Conservation (phyloP, 2,113 vertebrate genomes). For the Drymodes brunneopygia region DNA sequence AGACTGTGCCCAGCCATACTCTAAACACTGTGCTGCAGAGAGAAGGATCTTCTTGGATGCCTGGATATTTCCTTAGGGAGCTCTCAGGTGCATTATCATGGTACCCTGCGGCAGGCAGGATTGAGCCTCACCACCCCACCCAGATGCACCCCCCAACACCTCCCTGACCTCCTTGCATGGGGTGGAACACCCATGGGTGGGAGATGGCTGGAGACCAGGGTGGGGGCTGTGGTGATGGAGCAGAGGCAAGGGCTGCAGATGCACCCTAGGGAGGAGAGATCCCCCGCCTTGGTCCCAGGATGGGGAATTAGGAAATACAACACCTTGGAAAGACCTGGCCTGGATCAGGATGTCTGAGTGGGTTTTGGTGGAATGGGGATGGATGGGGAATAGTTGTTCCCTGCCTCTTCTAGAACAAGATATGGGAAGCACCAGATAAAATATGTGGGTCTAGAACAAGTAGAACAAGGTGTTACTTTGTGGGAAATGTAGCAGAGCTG, state of each 20-base stretch:
- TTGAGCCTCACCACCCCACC: not conserved
- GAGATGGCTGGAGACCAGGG: not conserved
- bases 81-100: not conserved
- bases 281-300: not conserved
- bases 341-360: not conserved
- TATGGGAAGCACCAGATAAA: not conserved
- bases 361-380: not conserved
- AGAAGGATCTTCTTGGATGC: not conserved
- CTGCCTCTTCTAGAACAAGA: not conserved
- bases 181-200: not conserved
- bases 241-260: not conserved
- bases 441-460: not conserved
- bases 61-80: not conserved
- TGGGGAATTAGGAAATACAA: not conserved
- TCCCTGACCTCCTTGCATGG: not conserved
- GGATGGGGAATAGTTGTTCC: not conserved
- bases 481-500: not conserved
- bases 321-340: not conserved
- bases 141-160: not conserved
- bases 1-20: not conserved
- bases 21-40: accelerated
- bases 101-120: not conserved
- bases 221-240: not conserved
- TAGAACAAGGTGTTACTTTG: not conserved
- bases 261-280: not conserved